Base-by-base conservation (phyloP, 2,113 vertebrate species). In the Elephas maximus region DNA sequence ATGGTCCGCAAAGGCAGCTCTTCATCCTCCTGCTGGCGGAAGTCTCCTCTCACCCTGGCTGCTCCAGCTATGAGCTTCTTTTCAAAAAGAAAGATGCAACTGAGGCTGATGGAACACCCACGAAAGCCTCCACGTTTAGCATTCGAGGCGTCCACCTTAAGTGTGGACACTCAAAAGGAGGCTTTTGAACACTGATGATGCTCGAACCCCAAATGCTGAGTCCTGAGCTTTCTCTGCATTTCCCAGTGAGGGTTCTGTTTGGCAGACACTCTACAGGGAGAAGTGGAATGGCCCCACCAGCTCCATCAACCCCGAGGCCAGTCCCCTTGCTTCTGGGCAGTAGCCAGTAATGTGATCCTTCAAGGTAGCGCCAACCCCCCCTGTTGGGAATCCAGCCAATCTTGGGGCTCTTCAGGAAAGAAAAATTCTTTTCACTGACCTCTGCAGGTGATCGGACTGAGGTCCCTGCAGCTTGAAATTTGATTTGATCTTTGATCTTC, bases 401-500 rank as follows among this genome's bases (percentile, higher is more conserved):
- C 97, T 95, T 44, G 67, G 96, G 94, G 79, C 96, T 98, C 97
- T 94, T 97, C 24, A 0, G 85, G 92, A 97, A 96, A 97, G 97
- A 97, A 95, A 96, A 97, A 98, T 98, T 98, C 97, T 97, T 97
- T 98, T 95, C 95, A 87, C 94, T 98, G 97, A 98, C 98, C 98
- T 97, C 97, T 96, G 97, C 97, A 98, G 98, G 97, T 98, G 98
- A 98, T 98, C 53, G 3, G 96, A 96, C 86, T 85, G 93, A 97
- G 97, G 95, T 97, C 90, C 93, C 92, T 71, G 51, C 97, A 95
- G 97, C 90, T 97, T 98, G 97, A 98, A 98, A 98, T 97, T 96
- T 96, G 97, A 98, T 96, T 95, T 98, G 98, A 98, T 97, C 98
- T 98, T 98, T 98, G 96, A 98, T 97, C 98, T 97, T 97, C 97